Base-by-base conservation (phyloP, 2,113 vertebrate genomes). In the Indicator indicator region DNA sequence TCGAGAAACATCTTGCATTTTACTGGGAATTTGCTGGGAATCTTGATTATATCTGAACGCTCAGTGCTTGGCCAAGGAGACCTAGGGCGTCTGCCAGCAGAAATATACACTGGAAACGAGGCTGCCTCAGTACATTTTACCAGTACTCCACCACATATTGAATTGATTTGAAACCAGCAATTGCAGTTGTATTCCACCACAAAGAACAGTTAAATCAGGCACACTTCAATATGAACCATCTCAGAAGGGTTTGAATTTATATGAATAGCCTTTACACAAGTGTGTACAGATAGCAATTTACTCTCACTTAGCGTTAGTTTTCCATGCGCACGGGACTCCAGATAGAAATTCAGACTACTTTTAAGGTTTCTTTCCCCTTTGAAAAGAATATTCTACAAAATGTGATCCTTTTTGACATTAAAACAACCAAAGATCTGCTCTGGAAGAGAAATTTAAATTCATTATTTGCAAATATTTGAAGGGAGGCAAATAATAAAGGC, bases 1-100 rank as follows among this genome's bases (percentile, higher is more conserved):
- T 95, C 78, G 0, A 94, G 93, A 93, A 95, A 97, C 89, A 94
- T 89, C 95, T 95, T 95, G 93, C 89, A 89, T 75, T 94, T 95
- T 62, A 89, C 94, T 88, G 91, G 85, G 93, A 95, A 92, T 89
- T 97, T 91, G 87, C 87, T 97, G 94, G 96, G 95, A 97, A 95
- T 80, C 84, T 94, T 87, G 75, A 94, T 88, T 92, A 63, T 92
- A 63, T 83, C 87, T 91, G 85, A 83, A 72, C 0, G 1, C 70
- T 52, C 70, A 86, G 90, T 60, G 93, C 78, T 74, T 92, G 91
- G 89, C 95, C 93, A 91, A 77, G 69, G 78, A 92, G 74, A 52
- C 38, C 24, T 4, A 85, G 75, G 70, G 81, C 73, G 38, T 76
- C 68, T 91, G 95, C 96, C 96, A 97, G 95, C 86, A 95, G 95